phyloP scores from a whole-genome alignment of 2,888 invertebrate genomes.

The Cinara cedri region DNA sequence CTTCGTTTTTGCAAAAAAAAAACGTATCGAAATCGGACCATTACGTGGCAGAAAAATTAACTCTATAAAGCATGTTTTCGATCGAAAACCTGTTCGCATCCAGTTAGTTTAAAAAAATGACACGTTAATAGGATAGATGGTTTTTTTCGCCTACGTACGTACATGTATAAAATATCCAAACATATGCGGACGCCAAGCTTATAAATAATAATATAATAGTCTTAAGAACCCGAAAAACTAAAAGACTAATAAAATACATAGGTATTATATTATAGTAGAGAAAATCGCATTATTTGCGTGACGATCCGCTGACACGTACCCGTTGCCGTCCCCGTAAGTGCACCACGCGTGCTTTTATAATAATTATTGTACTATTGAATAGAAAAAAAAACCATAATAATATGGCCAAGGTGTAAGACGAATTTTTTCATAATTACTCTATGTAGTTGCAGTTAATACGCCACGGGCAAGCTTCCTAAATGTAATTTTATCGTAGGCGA shows the following conservation, averaged over 20 bases:
- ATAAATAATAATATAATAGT: slow-evolving; percentile 35
- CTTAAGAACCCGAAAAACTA: slow-evolving; percentile 17
- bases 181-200: slow-evolving; percentile 13
- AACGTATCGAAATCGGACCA: background rate
- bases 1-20: too few relatives aligned
- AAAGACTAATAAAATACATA: slow-evolving; percentile 22
- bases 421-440: slow-evolving; percentile 11
- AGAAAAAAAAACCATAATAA: slow-evolving; percentile 12
- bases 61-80: background rate
- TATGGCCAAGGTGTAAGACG: background rate
- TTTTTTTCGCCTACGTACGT: slow-evolving; percentile 48
- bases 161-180: background rate
- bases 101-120: slow-evolving; percentile 49
- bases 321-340: background rate
- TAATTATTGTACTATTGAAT: slow-evolving; percentile 14
- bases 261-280: background rate
- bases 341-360: background rate
- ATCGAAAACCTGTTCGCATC: too few relatives aligned
- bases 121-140: slow-evolving; percentile 40
- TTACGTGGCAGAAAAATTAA: background rate
- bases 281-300: slow-evolving; percentile 26
- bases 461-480: slow-evolving; percentile 1
- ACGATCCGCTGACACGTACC: background rate
- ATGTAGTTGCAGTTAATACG: slow-evolving; percentile 21
- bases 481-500: background rate